Evolutionary conservation across 2,797 vertebrate species (phyloP).

Genomic region (Falco concolor): DNA sequence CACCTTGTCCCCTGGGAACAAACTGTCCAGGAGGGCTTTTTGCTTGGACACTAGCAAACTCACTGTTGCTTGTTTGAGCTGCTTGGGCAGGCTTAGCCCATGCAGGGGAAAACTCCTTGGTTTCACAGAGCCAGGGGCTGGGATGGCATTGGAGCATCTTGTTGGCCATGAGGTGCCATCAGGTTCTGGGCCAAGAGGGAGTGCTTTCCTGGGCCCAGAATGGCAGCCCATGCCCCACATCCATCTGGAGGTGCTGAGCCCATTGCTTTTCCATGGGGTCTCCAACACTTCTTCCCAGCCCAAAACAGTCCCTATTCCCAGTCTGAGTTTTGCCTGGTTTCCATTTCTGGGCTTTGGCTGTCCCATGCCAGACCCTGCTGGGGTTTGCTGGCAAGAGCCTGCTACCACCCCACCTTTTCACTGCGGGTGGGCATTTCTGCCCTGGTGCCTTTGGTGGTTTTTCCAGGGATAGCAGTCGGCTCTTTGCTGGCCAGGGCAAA

Average conservation of each 20-base stretch:
- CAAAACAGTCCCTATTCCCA: background rate
- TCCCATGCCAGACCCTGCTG: background rate
- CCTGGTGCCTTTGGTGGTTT: background rate
- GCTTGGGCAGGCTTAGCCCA: background rate
- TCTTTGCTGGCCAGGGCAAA: background rate
- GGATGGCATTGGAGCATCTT: background rate
- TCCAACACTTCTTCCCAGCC: background rate
- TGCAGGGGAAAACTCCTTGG: background rate
- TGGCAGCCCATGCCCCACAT: background rate
- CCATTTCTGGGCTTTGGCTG: background rate
- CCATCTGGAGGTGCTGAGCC: fast-evolving
- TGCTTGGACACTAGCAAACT: background rate
- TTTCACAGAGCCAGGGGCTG: background rate
- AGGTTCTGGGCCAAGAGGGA: background rate
- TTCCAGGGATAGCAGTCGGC: background rate
- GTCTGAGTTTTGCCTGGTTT: background rate
- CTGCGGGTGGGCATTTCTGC: background rate
- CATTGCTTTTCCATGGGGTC: background rate
- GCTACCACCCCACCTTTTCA: background rate
- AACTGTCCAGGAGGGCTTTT: background rate
- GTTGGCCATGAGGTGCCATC: background rate
- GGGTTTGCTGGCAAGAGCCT: background rate
- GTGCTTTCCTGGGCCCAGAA: background rate
- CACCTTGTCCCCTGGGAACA: background rate
- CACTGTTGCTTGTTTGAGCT: fast-evolving